Percentiles rank a stretch among this genome's conserved stretches.
phyloP scores from a whole-genome alignment of 2,113 vertebrate species.

The Genyomyrus donnyi region DNA sequence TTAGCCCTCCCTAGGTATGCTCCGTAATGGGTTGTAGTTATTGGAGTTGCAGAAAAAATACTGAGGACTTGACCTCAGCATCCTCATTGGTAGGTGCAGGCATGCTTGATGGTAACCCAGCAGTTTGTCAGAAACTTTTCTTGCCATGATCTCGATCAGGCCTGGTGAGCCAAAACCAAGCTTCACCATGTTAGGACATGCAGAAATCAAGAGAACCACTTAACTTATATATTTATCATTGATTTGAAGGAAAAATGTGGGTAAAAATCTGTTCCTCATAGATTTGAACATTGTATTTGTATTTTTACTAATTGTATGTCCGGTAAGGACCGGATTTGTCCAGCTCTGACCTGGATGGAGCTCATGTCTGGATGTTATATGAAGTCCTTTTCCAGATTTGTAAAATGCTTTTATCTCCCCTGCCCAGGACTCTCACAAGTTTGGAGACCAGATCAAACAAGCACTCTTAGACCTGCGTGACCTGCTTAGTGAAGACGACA shows the following conservation, averaged over 20 bases:
- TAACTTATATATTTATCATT: not conserved
- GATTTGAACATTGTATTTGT: not conserved
- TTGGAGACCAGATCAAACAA: constrained; percentile 63
- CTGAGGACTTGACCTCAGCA: too few relatives aligned
- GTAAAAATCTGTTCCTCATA: not conserved
- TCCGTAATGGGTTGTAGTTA: too few relatives aligned
- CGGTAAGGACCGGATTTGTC: not conserved
- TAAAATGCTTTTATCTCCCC: not conserved
- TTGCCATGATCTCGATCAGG: not conserved
- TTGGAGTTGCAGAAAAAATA: too few relatives aligned
- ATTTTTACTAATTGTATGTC: not conserved
- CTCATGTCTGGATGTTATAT: not conserved
- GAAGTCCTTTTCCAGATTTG: not conserved
- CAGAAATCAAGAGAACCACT: not conserved
- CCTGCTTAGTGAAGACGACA: constrained; percentile 52
- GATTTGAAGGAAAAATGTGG: not conserved
- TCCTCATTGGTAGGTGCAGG: too few relatives aligned
- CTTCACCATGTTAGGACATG: not conserved
- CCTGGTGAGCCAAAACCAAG: not conserved
- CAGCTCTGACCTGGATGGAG: not conserved
- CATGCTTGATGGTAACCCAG: not conserved
- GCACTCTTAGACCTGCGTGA: constrained; percentile 64
- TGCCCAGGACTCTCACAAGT: constrained; percentile 65
- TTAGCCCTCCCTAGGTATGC: too few relatives aligned
- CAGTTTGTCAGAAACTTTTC: not conserved